Evolutionary conservation across 2,797 vertebrate species (phyloP).

Genomic region (Remorina albescens): DNA sequence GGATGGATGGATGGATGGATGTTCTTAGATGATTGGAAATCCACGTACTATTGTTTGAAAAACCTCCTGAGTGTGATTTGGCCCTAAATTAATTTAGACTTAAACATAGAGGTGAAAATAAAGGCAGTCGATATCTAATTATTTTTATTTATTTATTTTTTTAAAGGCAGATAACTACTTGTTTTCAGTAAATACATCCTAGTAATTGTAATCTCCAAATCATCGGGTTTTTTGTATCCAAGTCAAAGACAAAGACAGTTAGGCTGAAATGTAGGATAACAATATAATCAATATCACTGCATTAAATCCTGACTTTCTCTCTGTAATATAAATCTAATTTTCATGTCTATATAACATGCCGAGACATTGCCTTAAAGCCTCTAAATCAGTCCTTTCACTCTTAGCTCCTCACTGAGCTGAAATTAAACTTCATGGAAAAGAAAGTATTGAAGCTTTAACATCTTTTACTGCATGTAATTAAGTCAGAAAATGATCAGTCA

Average conservation of each 20-base stretch:
- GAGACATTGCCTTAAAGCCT: neutral
- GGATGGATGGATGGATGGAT: too few relatives aligned
- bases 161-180: neutral
- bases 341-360: neutral
- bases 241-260: neutral
- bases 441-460: neutral
- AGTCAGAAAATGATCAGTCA: neutral
- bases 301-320: neutral
- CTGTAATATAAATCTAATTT: neutral
- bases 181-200: neutral
- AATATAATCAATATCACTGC: conserved; percentile 14
- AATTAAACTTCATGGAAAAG: neutral
- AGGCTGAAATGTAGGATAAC: neutral
- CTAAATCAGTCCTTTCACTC: neutral
- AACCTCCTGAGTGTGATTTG: neutral
- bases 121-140: neutral
- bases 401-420: neutral
- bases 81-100: neutral
- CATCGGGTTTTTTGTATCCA: conserved; percentile 6
- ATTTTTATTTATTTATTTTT: neutral
- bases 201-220: neutral
- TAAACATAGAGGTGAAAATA: neutral
- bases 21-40: neutral
- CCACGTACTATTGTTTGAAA: neutral
- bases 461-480: neutral